Evolutionary conservation across 2,797 vertebrate genomes (phyloP), one percentile per base, ranked within the genome.

Genomic region (Sparidentex hasta): DNA sequence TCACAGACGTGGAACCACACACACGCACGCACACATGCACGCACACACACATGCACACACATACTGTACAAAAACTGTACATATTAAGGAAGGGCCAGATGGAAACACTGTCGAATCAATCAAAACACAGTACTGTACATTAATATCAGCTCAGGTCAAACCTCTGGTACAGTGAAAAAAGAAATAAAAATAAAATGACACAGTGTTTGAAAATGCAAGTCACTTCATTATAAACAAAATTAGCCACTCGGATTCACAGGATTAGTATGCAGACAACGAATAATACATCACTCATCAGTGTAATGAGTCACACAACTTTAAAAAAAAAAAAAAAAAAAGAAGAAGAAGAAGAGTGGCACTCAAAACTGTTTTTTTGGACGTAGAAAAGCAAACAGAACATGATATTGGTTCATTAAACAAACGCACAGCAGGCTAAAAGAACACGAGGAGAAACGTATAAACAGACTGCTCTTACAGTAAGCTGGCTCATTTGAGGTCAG

Each of bases 1-100:
- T 78, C 73, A 79, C 84, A 84, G 71, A 84, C 71, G 70, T 76
- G 18, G 75, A 83, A 81, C 47, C 87, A 73, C 77, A 74, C 80
- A 63, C 21, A 27, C 67, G 56, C 87, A 73, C 77, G 72, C 80
- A 63, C 21, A 27, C 67, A 59, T 54, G 18, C 75, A 58, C 54
- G 14, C 78, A 43, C 63, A 48, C 75, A 47, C 71, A 48, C 75
- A 50, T 58, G 94, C 93, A 94, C 94, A 95, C 93, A 93, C 95
- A 95, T 90, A 92, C 93, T 95, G 93, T 94, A 94, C 95, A 95
- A 96, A 95, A 96, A 94, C 66, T 95, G 80, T 85, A 96, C 94
- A 95, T 94, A 91, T 76, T 75, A 83, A 65, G 74, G 80, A 74
- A 71, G 78, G 75, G 52, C 21, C 52, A 76, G 66, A 84, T 90